Base-by-base conservation (phyloP, 2,797 vertebrate species). In the Pseudochaenichthys georgianus region DNA sequence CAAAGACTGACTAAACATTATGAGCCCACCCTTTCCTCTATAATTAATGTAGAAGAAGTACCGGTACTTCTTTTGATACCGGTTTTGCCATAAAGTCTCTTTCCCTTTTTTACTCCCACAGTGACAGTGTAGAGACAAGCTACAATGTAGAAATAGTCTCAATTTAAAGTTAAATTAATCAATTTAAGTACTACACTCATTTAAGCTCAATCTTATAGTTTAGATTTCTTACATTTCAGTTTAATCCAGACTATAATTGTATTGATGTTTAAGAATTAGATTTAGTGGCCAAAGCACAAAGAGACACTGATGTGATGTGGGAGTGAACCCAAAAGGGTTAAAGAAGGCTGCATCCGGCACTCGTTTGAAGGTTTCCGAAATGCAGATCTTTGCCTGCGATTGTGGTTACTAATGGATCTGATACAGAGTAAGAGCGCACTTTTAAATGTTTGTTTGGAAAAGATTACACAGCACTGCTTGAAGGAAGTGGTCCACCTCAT, bases 1-100 rank as follows among this genome's bases (percentile, higher is more conserved):
- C 66, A 71, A 67, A 71, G 51, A 64, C 13, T 43, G 21, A 79
- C 45, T 73, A 85, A 88, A 82, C 74, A 82, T 71, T 62, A 76
- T 75, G 70, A 66, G n/a, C 64, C 58, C 57, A 65, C 51, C 31
- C 58, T 73, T 87, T 86, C 76, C 82, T 77, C 60, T 58, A 5
- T 69, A 64, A 73, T 82, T 73, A 61, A 77, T 73, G 47, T 38
- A 6, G 51, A 47, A 69, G 65, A 23, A 9, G 31, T 3, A 28
- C 28, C 28, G 4, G 4, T 28, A 8, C n/a, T 65, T 65, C 52
- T 34, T 2, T 2, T 53, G 64, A 43, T 23, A 72, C 38, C 31
- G 13, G 52, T 43, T 68, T 70, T 57, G n/a, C 38, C 72, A 45
- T 21, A 6, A 61, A 13, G n/a, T 77, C 59, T 70, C 28, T 63